Evolutionary conservation across 2,113 vertebrate genomes (phyloP).

Genomic region (Pelecanus crispus): DNA sequence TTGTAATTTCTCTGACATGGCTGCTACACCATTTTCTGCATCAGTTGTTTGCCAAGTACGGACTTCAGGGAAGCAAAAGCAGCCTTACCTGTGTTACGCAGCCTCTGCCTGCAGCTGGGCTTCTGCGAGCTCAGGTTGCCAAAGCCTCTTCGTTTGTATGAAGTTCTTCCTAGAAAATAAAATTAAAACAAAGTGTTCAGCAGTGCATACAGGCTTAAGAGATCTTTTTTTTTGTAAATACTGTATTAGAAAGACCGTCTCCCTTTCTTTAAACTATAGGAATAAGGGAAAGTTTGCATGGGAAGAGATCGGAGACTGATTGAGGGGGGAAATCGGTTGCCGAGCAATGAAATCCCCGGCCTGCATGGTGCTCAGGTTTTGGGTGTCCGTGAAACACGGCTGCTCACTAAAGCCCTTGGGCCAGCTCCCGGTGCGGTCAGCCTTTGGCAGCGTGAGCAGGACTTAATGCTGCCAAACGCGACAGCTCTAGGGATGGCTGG

Average conservation of each 20-base stretch:
- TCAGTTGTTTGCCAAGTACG: background rate
- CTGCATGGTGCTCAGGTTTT: too few relatives aligned
- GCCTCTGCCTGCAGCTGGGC: background rate
- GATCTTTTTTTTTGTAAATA: background rate
- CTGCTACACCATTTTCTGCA: background rate
- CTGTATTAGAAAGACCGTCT: background rate
- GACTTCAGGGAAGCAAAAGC: background rate
- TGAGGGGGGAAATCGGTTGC: background rate
- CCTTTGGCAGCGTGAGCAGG: fast-evolving
- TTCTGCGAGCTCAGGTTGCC: background rate
- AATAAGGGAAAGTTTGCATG: background rate
- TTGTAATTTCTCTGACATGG: fast-evolving
- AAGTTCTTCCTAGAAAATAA: background rate
- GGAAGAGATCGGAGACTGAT: background rate
- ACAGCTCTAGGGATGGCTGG: too few relatives aligned
- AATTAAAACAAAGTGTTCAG: background rate
- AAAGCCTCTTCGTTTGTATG: background rate
- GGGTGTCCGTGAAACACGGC: background rate
- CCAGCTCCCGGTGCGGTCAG: fast-evolving
- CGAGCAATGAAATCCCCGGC: too few relatives aligned
- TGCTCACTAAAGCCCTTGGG: background rate
- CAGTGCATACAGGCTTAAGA: background rate
- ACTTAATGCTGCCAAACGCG: background rate
- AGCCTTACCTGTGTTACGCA: background rate
- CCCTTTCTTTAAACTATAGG: background rate